phyloP scores from a whole-genome alignment of 2,888 invertebrate species.

The Opisthograptis luteolata region DNA sequence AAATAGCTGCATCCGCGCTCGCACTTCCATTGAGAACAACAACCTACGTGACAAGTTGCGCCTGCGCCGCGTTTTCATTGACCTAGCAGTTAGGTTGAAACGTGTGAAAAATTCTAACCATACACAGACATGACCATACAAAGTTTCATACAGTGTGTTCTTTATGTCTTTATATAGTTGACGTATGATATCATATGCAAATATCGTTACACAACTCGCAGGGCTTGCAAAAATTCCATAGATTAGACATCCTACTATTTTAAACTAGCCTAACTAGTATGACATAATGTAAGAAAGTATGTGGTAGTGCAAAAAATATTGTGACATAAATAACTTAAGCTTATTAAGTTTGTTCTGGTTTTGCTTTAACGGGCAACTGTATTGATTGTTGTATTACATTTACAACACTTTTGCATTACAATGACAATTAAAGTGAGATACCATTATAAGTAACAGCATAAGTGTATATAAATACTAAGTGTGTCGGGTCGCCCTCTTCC shows the following conservation, averaged over 20 bases:
- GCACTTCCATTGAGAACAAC: no score
- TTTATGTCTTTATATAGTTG: no score
- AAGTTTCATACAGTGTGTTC: no score
- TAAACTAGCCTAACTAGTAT: constrained; percentile 2
- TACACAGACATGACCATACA: not conserved
- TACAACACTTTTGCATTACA: not conserved
- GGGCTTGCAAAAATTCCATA: constrained; percentile 16
- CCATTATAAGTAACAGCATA: not conserved
- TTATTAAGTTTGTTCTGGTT: constrained; percentile 18
- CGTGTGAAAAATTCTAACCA: constrained; percentile 16
- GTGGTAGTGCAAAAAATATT: constrained; percentile 4
- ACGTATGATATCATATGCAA: constrained; percentile 29
- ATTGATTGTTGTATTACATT: not conserved
- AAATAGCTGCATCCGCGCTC: no score
- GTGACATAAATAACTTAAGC: constrained; percentile 20
- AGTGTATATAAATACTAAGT: no score
- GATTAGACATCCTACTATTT: constrained; percentile 3
- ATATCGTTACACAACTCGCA: constrained; percentile 17
- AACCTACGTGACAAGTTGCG: no score
- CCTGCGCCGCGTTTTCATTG: no score
- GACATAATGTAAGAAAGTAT: constrained; percentile 3
- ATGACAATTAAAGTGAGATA: constrained; percentile 24
- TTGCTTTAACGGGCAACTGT: not conserved
- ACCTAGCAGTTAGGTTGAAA: constrained; percentile 8
- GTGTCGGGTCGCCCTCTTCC: no score